phyloP scores from a whole-genome alignment of 2,113 vertebrate species.

The Peromyscus polionotus region DNA sequence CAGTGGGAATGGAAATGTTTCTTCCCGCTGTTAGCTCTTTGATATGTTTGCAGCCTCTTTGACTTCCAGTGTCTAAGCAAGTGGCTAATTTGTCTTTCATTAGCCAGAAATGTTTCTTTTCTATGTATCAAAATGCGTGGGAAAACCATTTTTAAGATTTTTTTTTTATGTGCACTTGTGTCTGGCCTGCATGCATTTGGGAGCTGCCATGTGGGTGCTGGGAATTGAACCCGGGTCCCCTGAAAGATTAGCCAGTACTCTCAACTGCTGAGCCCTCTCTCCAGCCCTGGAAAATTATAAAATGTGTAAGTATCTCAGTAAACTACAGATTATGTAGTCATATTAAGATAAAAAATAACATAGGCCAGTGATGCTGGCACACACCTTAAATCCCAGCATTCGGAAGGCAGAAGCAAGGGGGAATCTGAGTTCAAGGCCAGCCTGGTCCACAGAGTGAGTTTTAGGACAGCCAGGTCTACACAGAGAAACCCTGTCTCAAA shows the following conservation, averaged over 20 bases:
- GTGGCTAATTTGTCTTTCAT: conserved; percentile 93
- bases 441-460: not conserved
- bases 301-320: conserved; percentile 13
- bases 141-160: too few relatives aligned
- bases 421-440: not conserved
- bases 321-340: not conserved
- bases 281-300: not conserved
- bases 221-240: not conserved
- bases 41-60: conserved; percentile 74
- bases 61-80: conserved; percentile 89
- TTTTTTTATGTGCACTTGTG: not conserved
- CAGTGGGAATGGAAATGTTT: fast-evolving
- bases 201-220: not conserved
- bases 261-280: not conserved
- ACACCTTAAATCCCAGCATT: not conserved
- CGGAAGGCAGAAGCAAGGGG: not conserved
- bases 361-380: not conserved
- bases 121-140: conserved; percentile 88
- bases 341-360: conserved; percentile 27
- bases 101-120: conserved; percentile 92
- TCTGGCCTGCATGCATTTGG: too few relatives aligned
- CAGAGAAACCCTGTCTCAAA: not conserved
- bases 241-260: not conserved
- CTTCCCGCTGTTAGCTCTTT: not conserved
- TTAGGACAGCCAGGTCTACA: not conserved